A percentile compares a stretch with the other conserved stretches of the same genome.
These are phyloP conservation scores for Ceriagrion tenellum DNA, from an alignment of 2,888 invertebrate species.

Conservation along the genomic window DNA sequence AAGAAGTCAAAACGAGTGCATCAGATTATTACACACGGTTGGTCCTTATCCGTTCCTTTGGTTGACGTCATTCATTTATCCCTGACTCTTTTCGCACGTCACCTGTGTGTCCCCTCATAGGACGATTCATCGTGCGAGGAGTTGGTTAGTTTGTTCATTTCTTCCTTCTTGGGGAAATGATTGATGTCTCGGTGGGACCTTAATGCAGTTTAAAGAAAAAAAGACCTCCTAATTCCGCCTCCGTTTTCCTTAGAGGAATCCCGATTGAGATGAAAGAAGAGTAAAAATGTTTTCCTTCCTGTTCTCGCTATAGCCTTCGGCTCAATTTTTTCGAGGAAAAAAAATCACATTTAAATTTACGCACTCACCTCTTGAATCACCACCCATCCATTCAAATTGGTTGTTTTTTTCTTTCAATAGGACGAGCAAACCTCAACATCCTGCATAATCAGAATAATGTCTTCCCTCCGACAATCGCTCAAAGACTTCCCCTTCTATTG, in stretches of 20 bases:
- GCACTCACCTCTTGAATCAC: background rate
- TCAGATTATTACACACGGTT: background rate
- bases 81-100: background rate
- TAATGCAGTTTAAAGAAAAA: background rate
- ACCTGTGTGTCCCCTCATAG: background rate
- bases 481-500: background rate
- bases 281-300: background rate
- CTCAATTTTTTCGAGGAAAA: background rate
- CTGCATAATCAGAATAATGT: background rate
- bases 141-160: background rate
- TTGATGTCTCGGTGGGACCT: background rate
- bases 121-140: background rate
- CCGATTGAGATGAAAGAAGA: background rate
- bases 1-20: background rate
- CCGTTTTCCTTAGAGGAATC: background rate
- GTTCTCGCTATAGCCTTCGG: background rate
- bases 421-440: background rate
- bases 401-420: background rate
- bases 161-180: background rate
- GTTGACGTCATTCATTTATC: background rate
- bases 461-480: background rate
- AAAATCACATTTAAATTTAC: background rate
- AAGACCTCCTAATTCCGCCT: background rate
- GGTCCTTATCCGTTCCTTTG: background rate
- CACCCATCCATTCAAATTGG: background rate